Evolutionary conservation across 1,140 invertebrate species (phyloP).

Genomic region (Meloidogyne hapla): DNA sequence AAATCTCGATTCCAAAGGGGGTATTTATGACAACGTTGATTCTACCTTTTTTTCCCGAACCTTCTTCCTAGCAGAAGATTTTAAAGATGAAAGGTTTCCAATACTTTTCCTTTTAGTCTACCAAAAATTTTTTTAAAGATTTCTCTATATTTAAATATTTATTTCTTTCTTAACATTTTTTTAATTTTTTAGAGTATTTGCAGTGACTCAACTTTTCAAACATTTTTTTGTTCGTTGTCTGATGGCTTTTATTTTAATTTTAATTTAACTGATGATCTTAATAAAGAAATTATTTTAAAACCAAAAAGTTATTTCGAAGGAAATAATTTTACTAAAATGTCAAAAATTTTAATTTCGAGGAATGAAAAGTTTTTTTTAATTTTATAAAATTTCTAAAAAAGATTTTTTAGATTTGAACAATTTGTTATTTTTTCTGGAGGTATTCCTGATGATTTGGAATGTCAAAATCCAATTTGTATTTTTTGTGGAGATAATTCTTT

Average conservation of each 20-base stretch:
- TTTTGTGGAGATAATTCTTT: constrained; percentile 27
- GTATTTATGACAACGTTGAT: too few relatives aligned
- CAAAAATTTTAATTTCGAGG: constrained; percentile 29
- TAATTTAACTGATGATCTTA: neutral
- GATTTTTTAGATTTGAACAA: constrained; percentile 28
- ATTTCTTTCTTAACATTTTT: neutral
- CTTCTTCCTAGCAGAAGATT: too few relatives aligned
- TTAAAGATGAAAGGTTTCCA: too few relatives aligned
- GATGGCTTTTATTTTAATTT: constrained; percentile 22
- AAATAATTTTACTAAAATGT: constrained; percentile 26
- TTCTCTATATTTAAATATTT: too few relatives aligned
- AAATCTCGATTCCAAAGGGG: too few relatives aligned
- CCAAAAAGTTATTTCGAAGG: constrained; percentile 29
- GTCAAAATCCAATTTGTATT: constrained; percentile 33
- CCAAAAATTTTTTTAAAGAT: too few relatives aligned
- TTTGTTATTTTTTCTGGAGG: constrained; percentile 38
- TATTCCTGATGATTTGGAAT: constrained; percentile 29
- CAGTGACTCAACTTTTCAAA: neutral
- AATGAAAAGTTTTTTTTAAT: constrained; percentile 11
- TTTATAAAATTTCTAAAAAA: neutral
- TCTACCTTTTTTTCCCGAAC: too few relatives aligned
- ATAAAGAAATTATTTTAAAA: neutral
- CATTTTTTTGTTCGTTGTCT: constrained; percentile 16
- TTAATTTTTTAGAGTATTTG: constrained; percentile 21
- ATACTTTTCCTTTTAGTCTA: too few relatives aligned